Percentiles rank a stretch among this genome's conserved stretches.
phyloP scores from a whole-genome alignment of 1,140 invertebrate species.

The Atta texana region DNA sequence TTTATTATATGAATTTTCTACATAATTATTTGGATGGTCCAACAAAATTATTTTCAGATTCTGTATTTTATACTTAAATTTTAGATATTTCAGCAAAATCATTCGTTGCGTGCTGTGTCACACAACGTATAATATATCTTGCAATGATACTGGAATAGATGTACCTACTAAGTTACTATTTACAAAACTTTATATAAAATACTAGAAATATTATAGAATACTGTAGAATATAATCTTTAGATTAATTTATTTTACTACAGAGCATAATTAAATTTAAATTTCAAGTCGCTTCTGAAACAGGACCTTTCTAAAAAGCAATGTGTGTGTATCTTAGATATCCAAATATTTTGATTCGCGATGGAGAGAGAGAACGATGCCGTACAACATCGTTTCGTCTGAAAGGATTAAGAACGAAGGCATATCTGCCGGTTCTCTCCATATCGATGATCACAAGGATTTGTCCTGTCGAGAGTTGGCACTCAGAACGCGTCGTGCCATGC shows the following conservation, averaged over 20 bases:
- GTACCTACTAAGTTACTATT: not conserved
- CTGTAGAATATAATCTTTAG: not conserved
- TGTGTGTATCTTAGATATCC: not conserved
- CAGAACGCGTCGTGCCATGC: constrained; percentile 54
- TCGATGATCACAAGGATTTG: constrained; percentile 3
- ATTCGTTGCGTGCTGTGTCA: too few species aligned
- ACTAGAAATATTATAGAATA: not conserved
- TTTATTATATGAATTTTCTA: too few species aligned
- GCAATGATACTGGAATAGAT: not conserved
- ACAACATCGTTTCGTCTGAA: not conserved
- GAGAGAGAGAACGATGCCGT: constrained; percentile 13
- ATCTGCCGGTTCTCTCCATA: constrained; percentile 1
- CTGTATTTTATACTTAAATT: too few species aligned
- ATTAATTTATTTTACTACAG: not conserved
- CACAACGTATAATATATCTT: not conserved
- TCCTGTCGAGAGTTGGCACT: constrained; percentile 42
- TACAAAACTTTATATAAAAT: not conserved
- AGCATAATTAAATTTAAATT: constrained; percentile 16
- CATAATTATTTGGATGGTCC: too few species aligned
- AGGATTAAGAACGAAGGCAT: constrained; percentile 17
- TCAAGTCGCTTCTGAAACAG: not conserved
- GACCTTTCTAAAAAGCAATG: not conserved
- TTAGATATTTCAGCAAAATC: too few species aligned
- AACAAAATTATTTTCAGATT: too few species aligned
- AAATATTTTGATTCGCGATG: not conserved